phyloP scores from a whole-genome alignment of 2,888 invertebrate species.

The Globia sparganii region DNA sequence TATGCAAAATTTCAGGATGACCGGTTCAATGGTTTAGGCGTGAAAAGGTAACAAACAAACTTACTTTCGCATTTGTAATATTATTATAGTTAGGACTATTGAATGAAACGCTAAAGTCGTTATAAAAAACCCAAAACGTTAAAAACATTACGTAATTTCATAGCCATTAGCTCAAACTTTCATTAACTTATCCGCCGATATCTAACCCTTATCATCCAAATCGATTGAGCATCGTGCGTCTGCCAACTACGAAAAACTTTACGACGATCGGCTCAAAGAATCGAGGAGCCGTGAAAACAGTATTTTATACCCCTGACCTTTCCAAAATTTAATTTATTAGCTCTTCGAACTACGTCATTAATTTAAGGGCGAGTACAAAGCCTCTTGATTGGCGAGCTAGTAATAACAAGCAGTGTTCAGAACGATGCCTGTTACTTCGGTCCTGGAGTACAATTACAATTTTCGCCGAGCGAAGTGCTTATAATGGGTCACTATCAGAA shows the following conservation, averaged over 20 bases:
- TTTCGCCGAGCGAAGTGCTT: conserved; percentile 31
- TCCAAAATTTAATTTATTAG: conserved; percentile 32
- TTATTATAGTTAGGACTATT: no score
- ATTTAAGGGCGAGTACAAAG: conserved; percentile 34
- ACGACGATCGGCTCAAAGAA: background rate
- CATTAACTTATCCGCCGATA: conserved; percentile 9
- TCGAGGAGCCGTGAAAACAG: conserved; percentile 5
- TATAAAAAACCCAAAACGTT: conserved; percentile 11
- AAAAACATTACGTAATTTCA: conserved; percentile 17
- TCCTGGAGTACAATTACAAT: conserved; percentile 33
- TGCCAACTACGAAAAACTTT: conserved; percentile 22
- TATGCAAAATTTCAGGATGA: no score
- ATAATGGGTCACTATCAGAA: no score
- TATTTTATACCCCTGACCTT: conserved; percentile 19
- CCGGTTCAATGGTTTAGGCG: no score
- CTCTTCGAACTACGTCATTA: conserved; percentile 31
- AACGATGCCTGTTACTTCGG: conserved; percentile 7
- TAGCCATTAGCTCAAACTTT: conserved; percentile 24
- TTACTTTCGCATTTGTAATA: no score
- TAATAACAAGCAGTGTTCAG: conserved; percentile 21
- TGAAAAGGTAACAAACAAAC: no score
- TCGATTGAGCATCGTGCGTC: conserved; percentile 32
- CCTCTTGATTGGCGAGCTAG: conserved; percentile 24
- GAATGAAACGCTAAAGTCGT: conserved; percentile 1
- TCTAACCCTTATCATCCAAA: conserved; percentile 10